These are phyloP conservation scores for Diabrotica undecimpunctata DNA, from an alignment of 1,140 invertebrate genomes.

Conservation along the genomic window DNA sequence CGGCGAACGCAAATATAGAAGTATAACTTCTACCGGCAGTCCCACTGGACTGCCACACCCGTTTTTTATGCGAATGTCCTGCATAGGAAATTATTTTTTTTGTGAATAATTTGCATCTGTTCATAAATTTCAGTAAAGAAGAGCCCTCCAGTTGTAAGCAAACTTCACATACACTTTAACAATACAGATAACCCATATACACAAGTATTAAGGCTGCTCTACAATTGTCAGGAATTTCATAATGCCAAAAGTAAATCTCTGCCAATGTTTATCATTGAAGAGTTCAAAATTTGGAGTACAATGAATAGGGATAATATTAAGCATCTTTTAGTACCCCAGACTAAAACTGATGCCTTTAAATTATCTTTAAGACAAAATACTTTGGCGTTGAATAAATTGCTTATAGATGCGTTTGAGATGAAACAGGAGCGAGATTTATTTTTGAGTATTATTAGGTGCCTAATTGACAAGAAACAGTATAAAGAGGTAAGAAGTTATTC, in stretches of 20 bases:
- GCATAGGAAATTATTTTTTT: too few relatives aligned
- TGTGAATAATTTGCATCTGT: too few relatives aligned
- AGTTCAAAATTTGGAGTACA: constrained; percentile 53
- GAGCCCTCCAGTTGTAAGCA: constrained; percentile 51
- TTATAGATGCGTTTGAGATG: constrained; percentile 55
- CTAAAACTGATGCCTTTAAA: constrained; percentile 60
- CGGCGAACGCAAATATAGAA: too few relatives aligned
- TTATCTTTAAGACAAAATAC: constrained; percentile 56
- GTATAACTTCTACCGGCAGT: too few relatives aligned
- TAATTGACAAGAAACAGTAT: constrained; percentile 54
- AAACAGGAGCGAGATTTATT: constrained; percentile 52
- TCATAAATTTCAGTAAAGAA: constrained; percentile 52
- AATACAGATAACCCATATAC: constrained; percentile 54
- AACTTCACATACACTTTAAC: constrained; percentile 51
- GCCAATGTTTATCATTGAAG: constrained; percentile 57
- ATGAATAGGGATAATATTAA: constrained; percentile 38
- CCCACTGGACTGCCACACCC: too few relatives aligned
- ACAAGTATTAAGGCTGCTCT: constrained; percentile 53
- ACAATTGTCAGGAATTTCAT: constrained; percentile 56
- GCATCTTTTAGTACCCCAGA: constrained; percentile 49
- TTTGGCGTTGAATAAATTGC: constrained; percentile 52
- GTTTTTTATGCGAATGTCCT: too few relatives aligned
- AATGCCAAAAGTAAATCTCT: constrained; percentile 56
- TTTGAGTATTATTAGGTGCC: constrained; percentile 51
- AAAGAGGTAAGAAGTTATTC: constrained; percentile 53